A percentile compares a stretch with the other conserved stretches of the same genome.
These are phyloP conservation scores for Petrophora chlorosata DNA, from an alignment of 2,888 invertebrate species.

Conservation along the genomic window DNA sequence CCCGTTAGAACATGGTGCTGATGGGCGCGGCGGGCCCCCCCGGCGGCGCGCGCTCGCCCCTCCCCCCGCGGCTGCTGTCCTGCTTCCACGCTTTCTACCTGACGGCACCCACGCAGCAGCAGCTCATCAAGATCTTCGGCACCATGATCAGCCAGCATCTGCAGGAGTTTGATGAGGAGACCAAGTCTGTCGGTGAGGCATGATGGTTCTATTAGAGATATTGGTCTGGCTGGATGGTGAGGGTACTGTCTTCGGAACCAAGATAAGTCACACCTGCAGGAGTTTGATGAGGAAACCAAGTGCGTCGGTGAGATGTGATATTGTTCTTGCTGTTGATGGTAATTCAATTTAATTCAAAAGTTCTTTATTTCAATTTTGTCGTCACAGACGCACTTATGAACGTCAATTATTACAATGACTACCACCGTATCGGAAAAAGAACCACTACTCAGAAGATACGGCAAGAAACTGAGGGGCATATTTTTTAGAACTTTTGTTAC, in stretches of 20 bases:
- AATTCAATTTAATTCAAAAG: no score
- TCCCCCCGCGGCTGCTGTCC: constrained; percentile 90
- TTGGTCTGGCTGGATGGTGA: no score
- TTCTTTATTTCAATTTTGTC: no score
- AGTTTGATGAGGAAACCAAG: background rate
- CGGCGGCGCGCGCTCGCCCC: constrained; percentile 92
- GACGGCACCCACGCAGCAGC: constrained; percentile 87
- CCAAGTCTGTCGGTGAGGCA: constrained; percentile 86
- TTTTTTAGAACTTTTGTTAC: no score
- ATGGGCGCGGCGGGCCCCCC: constrained; percentile 94
- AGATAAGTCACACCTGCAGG: no score
- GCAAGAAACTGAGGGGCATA: no score
- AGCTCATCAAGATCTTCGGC: constrained; percentile 91
- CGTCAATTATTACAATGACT: no score
- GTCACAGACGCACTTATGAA: no score
- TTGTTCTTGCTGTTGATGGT: background rate
- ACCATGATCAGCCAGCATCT: constrained; percentile 93
- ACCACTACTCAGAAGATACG: no score
- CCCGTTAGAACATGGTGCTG: constrained; percentile 87
- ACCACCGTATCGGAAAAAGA: no score
- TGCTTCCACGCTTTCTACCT: constrained; percentile 91
- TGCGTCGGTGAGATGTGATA: background rate
- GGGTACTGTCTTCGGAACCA: no score
- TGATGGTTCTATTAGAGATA: background rate
- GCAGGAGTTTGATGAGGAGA: constrained; percentile 90